phyloP scores from a whole-genome alignment of 1,140 invertebrate species.

The Diuraphis noxia region DNA sequence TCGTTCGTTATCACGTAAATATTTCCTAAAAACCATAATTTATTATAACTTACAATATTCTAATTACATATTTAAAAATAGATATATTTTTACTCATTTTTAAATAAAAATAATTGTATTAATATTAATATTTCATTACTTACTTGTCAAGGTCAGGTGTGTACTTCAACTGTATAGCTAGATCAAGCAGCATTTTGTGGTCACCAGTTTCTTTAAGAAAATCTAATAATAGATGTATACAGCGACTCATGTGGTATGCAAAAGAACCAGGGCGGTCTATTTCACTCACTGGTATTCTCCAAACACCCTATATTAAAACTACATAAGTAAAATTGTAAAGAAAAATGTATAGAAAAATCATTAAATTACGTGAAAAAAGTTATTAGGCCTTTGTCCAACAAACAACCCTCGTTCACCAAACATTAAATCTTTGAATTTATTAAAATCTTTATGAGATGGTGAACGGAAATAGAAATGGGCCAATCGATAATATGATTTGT shows the following conservation, averaged over 20 bases:
- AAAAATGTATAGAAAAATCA: neutral
- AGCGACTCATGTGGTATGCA: constrained; percentile 85
- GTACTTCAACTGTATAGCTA: constrained; percentile 77
- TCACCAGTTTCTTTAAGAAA: constrained; percentile 79
- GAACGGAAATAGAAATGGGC: constrained; percentile 82
- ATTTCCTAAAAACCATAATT: constrained; percentile 65
- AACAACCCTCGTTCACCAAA: constrained; percentile 79
- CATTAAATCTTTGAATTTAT: constrained; percentile 73
- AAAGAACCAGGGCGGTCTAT: constrained; percentile 91
- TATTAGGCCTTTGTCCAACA: constrained; percentile 77
- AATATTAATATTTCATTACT: neutral
- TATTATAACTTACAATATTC: neutral
- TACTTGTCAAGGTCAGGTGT: constrained; percentile 83
- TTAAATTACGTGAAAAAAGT: constrained; percentile 85
- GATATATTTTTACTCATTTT: too few relatives aligned
- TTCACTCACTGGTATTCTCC: constrained; percentile 87
- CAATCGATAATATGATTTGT: constrained; percentile 87
- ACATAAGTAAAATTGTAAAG: constrained; percentile 42
- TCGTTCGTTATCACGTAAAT: constrained; percentile 78
- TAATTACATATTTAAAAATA: neutral
- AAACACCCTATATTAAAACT: constrained; percentile 71
- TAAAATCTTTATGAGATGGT: constrained; percentile 68
- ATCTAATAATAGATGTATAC: constrained; percentile 78
- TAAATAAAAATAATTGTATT: neutral
- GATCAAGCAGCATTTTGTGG: constrained; percentile 76